These are phyloP conservation scores for Rhyacichthys aspro DNA, from an alignment of 2,797 vertebrate genomes.

Conservation along the genomic window DNA sequence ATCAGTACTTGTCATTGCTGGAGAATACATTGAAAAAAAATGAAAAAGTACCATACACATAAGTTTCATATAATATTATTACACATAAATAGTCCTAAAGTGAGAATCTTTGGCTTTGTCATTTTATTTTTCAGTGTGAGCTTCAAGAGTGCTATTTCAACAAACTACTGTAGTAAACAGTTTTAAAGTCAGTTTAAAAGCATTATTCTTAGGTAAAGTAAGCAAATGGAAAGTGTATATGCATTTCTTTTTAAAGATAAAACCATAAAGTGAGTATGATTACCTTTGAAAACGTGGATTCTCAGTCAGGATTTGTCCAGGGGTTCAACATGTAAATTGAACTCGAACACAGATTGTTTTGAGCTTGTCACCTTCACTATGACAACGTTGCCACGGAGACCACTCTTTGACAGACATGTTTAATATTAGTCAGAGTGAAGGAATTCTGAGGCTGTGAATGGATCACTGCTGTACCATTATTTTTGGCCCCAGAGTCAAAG, in stretches of 20 bases:
- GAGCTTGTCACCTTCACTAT: slow-evolving; percentile 62
- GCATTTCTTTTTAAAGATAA: background rate
- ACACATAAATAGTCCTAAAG: background rate
- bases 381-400: slow-evolving; percentile 72
- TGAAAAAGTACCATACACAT: background rate
- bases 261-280: background rate
- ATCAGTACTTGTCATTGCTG: slow-evolving; percentile 71
- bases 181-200: too few relatives aligned
- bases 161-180: too few relatives aligned
- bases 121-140: background rate
- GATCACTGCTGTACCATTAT: too few relatives aligned
- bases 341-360: slow-evolving; percentile 66
- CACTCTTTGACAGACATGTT: slow-evolving; percentile 29
- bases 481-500: too few relatives aligned
- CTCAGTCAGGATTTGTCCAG: slow-evolving; percentile 10
- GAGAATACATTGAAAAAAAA: slow-evolving; percentile 7
- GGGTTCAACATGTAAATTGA: slow-evolving; percentile 34
- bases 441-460: background rate
- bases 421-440: slow-evolving; percentile 8
- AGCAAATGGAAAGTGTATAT: too few relatives aligned
- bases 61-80: background rate
- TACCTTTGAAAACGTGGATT: slow-evolving; percentile 34
- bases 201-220: too few relatives aligned
- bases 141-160: background rate
- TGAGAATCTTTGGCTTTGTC: too few relatives aligned